Evolutionary conservation across 2,888 invertebrate species (phyloP), one percentile per base, ranked within the genome.

Genomic region (Amblyjoppa proteus): DNA sequence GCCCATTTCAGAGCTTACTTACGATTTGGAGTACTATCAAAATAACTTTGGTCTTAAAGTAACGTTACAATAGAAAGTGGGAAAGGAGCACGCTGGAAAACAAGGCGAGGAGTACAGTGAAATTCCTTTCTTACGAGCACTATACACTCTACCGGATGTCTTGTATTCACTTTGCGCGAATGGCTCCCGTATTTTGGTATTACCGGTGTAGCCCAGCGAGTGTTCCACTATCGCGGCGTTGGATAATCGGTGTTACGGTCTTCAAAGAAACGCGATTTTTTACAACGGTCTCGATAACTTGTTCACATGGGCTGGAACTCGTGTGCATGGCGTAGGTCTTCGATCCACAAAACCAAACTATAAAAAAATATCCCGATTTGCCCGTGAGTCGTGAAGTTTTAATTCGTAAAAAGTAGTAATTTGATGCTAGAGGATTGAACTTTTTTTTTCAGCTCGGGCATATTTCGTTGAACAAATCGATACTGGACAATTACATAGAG

Each of bases 101-200:
- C 13, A 34, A 11, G 49, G 16, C 28, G 66, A 38, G 38, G 41
- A 13, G n/a, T 4, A 58, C 41, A 58, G 11, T 51, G 51, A 68
- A 76, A n/a, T 13, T 49, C 51, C 56, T n/a, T 71, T 49, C 64
- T 58, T 71, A 70, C 31, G 74, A 74, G 51, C 74, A 38, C 56
- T 77, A 1, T 25, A 58, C 45, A 61, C 28, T 64, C 34, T 6
- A 31, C 31, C 64, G 31, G 45, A 45, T 20, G 41, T 3, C 61
- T 28, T 16, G 58, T 16, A 61, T 74, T 74, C 25, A 74, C 28
- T 51, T 58, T 3, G 49, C 49, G n/a, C 2, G 13, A 25, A 73
- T 76, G 13, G 53, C 16, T 11, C 3, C 38, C 53, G 53, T 76
- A 38, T 68, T 38, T 68, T 68, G 4, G 2, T 66, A 56, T 56